Evolutionary conservation across 2,888 invertebrate species (phyloP).

Genomic region (Myathropa florea): DNA sequence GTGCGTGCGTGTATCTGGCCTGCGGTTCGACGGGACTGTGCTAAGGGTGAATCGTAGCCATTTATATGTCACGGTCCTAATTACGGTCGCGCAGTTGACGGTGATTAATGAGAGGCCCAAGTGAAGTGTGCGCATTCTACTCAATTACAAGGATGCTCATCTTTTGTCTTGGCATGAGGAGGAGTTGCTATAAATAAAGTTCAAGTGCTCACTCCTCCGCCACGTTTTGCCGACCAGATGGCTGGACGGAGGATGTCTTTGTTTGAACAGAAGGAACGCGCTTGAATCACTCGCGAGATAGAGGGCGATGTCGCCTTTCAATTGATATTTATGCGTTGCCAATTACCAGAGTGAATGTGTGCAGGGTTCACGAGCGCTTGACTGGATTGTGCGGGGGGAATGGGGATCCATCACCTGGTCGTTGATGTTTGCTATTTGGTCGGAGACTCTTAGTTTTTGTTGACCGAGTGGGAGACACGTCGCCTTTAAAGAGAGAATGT

Average conservation of each 20-base stretch:
- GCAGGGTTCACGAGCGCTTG: background rate
- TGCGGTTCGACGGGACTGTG: background rate
- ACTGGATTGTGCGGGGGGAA: too few species aligned
- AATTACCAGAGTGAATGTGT: background rate
- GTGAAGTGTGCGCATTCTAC: constrained; percentile 61
- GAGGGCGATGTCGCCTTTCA: background rate
- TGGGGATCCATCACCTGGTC: too few species aligned
- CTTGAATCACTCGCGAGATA: background rate
- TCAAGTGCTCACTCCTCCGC: background rate
- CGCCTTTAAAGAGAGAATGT: too few species aligned
- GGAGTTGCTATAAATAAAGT: constrained; percentile 1
- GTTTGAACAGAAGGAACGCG: background rate
- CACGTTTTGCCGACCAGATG: background rate
- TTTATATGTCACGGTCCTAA: constrained; percentile 64
- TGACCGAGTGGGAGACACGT: too few species aligned
- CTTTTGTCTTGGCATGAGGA: background rate
- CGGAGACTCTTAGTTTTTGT: too few species aligned
- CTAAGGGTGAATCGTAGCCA: constrained; percentile 48
- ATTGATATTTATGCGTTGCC: background rate
- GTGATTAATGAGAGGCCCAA: constrained; percentile 59
- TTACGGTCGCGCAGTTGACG: constrained; percentile 55
- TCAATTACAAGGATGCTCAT: constrained; percentile 49
- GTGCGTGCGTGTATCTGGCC: background rate
- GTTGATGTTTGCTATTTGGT: too few species aligned
- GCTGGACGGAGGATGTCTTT: constrained; percentile 3